phyloP scores from a whole-genome alignment of 2,888 invertebrate species.

The Caenorhabditis doughertyi region DNA sequence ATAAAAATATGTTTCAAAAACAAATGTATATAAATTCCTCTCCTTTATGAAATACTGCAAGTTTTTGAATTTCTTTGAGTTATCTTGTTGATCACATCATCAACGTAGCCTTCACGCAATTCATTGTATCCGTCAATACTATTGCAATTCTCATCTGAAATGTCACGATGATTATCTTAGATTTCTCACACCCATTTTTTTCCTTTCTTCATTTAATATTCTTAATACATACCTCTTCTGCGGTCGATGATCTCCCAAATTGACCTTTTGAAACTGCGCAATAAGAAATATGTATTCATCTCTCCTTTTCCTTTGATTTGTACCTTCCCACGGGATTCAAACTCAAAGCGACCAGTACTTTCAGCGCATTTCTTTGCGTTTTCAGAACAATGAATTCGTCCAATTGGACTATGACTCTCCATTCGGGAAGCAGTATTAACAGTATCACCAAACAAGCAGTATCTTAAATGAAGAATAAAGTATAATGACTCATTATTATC shows the following conservation, averaged over 20 bases:
- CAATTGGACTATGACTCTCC: conserved; percentile 77
- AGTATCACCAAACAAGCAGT: conserved; percentile 79
- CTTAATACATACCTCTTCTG: conserved; percentile 67
- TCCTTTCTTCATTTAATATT: not conserved
- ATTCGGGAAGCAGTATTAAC: conserved; percentile 78
- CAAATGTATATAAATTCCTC: not conserved
- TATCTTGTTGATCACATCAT: conserved; percentile 61
- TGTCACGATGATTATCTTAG: conserved; percentile 25
- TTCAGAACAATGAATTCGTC: conserved; percentile 77
- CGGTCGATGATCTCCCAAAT: conserved; percentile 80
- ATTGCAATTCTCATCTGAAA: conserved; percentile 78
- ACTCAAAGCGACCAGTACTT: conserved; percentile 78
- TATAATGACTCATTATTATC: conserved; percentile 23
- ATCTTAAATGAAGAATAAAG: conserved; percentile 57
- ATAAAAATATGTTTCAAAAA: not conserved
- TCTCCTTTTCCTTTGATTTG: conserved; percentile 79
- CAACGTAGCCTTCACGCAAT: conserved; percentile 68
- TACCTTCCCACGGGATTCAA: conserved; percentile 75
- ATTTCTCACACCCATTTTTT: conserved; percentile 20
- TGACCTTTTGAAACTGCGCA: conserved; percentile 76
- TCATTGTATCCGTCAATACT: conserved; percentile 80
- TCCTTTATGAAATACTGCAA: conserved; percentile 62
- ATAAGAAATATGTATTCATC: conserved; percentile 80
- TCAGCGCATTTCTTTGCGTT: conserved; percentile 74
- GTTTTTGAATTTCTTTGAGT: conserved; percentile 66